These are phyloP conservation scores for Trissonchulus latispiculum DNA, from an alignment of 2,888 invertebrate species.

Conservation along the genomic window DNA sequence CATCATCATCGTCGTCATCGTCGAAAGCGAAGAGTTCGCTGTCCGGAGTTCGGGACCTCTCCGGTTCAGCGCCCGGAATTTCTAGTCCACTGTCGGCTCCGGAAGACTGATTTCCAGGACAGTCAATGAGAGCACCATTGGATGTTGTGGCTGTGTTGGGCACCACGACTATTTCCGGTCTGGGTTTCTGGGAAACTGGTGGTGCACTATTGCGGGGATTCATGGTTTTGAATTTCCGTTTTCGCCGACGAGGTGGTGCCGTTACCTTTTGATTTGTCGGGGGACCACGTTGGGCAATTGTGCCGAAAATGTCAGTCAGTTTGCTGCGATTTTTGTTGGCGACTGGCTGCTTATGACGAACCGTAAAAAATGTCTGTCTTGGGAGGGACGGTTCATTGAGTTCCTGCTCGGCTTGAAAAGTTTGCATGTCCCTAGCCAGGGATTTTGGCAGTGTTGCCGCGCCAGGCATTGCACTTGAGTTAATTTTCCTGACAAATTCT, in stretches of 20 bases:
- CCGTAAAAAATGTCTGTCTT: not conserved
- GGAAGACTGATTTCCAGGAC: not conserved
- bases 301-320: not conserved
- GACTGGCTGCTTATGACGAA: not conserved
- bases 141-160: not conserved
- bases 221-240: not conserved
- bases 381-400: not conserved
- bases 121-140: not conserved
- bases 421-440: not conserved
- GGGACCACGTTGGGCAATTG: not conserved
- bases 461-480: not conserved
- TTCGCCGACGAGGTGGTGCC: not conserved
- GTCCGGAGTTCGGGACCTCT: not conserved
- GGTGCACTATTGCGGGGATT: too few relatives aligned
- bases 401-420: too few relatives aligned
- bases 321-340: not conserved
- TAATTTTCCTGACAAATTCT: not conserved
- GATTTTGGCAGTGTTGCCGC: not conserved
- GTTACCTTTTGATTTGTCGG: not conserved
- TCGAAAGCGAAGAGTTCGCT: slow-evolving; percentile 21
- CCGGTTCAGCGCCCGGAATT: not conserved
- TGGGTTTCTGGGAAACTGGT: not conserved
- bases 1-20: slow-evolving; percentile 10
- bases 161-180: not conserved
- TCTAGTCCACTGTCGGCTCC: not conserved